Evolutionary conservation across 2,888 invertebrate genomes (phyloP), one percentile per base, ranked within the genome.

Genomic region (Brachycybe producta): DNA sequence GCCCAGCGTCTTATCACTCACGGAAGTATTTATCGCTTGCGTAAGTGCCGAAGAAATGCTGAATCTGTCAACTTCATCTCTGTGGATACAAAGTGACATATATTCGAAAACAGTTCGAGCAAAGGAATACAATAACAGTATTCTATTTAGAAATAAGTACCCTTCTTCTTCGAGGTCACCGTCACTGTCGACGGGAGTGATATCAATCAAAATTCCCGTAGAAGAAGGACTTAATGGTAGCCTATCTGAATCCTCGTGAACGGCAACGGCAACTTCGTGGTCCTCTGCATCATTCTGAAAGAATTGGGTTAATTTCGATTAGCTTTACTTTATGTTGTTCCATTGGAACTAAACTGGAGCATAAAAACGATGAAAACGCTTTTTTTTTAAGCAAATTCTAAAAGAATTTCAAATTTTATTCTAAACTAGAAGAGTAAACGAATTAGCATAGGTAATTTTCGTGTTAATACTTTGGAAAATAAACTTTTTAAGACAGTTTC

Each of bases 1-100:
- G 8, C 24, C 38, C 23, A 52, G 19, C 7, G 49, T 36, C 13
- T 32, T 36, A 19, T 46, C 24, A 23, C 36, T 49, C 17, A 54
- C 26, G 15, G 32, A 23, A 3, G 54, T 34, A 27, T 50, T 48
- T 59, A 53, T 34, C 59, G 55, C 40, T 58, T 58, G 53, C 60
- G 59, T 62, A 27, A 65, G 52, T 23, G 57, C 56, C n/a, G 57
- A 55, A 1, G 55, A 50, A 52, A 61, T 55, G 5, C 58, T 56
- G 46, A 61, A 52, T 8, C 61, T 56, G 53, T 61, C 61, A 2
- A 56, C 51, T 30, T 60, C 59, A 54, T 61, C 59, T 24, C 56
- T 55, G 15, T 11, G 40, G 28, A 24, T 15, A 41, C n/a, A n/a
- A n/a, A n/a, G n/a, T n/a, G n/a, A n/a, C n/a, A n/a, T n/a, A n/a